Evolutionary conservation across 1,140 invertebrate species (phyloP).

Genomic region (Drosophila hydei): DNA sequence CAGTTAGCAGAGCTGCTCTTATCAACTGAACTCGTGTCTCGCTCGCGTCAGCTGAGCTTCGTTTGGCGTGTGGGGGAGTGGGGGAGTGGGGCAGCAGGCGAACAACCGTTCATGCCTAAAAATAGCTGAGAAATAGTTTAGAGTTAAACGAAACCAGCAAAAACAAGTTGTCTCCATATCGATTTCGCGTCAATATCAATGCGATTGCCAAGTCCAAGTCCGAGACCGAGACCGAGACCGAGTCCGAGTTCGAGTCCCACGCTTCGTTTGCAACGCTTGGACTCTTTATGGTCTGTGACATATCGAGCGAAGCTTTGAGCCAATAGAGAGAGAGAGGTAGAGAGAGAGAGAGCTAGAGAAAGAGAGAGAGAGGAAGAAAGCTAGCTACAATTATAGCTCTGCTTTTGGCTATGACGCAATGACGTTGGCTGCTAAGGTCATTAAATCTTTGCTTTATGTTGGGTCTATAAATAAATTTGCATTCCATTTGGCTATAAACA

Average conservation of each 20-base stretch:
- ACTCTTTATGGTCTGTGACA: slow-evolving; percentile 21
- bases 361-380: neutral
- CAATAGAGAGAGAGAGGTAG: neutral
- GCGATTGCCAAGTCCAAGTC: slow-evolving; percentile 32
- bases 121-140: slow-evolving; percentile 19
- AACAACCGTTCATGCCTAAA: slow-evolving; percentile 37
- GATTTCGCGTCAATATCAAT: neutral
- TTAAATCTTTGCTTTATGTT: neutral
- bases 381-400: neutral
- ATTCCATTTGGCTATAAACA: too few species aligned
- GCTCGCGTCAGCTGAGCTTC: neutral
- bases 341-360: neutral
- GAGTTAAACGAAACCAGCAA: slow-evolving; percentile 10
- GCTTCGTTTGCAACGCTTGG: slow-evolving; percentile 22
- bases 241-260: slow-evolving; percentile 42
- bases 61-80: neutral
- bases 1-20: too few species aligned
- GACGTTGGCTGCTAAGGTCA: slow-evolving; percentile 18
- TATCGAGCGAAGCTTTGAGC: slow-evolving; percentile 2
- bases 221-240: slow-evolving; percentile 13
- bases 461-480: neutral
- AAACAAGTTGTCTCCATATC: slow-evolving; percentile 12
- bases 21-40: too few species aligned
- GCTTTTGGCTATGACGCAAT: slow-evolving; percentile 25
- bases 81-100: neutral